Conservation (phyloP, 2,888 invertebrate genomes). For the Drosophila leonis region DNA sequence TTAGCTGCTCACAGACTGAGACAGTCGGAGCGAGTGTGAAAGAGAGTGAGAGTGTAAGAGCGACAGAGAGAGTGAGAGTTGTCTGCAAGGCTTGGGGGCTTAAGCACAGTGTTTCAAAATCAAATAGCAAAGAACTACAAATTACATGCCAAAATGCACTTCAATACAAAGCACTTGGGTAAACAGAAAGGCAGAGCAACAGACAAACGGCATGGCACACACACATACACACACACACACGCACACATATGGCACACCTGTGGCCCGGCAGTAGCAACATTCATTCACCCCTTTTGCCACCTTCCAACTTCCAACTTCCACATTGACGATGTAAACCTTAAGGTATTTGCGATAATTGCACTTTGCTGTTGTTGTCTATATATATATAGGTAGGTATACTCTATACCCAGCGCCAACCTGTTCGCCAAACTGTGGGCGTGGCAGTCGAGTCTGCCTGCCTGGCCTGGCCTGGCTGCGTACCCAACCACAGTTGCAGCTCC, state of each 20-base stretch:
- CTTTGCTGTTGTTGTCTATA: conserved; percentile 74
- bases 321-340: conserved; percentile 80
- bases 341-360: conserved; percentile 83
- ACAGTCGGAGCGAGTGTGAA: not conserved
- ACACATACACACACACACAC: conserved; percentile 21
- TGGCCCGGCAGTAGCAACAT: conserved; percentile 31
- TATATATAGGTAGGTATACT: not conserved
- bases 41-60: conserved; percentile 1
- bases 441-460: conserved; percentile 50
- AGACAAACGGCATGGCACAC: conserved; percentile 41
- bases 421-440: conserved; percentile 34
- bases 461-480: conserved; percentile 19
- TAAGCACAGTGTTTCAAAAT: conserved; percentile 69
- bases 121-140: conserved; percentile 82
- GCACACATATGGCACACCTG: conserved; percentile 58
- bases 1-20: conserved; percentile 22
- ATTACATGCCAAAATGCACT: conserved; percentile 82
- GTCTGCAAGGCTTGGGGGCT: conserved; percentile 20
- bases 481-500: conserved; percentile 11
- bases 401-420: conserved; percentile 15
- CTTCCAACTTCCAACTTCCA: conserved; percentile 3
- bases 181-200: conserved; percentile 63
- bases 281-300: not conserved
- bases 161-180: conserved; percentile 82
- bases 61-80: not conserved